Conservation (phyloP, 2,797 vertebrate genomes). For the Monodelphis domestica region DNA sequence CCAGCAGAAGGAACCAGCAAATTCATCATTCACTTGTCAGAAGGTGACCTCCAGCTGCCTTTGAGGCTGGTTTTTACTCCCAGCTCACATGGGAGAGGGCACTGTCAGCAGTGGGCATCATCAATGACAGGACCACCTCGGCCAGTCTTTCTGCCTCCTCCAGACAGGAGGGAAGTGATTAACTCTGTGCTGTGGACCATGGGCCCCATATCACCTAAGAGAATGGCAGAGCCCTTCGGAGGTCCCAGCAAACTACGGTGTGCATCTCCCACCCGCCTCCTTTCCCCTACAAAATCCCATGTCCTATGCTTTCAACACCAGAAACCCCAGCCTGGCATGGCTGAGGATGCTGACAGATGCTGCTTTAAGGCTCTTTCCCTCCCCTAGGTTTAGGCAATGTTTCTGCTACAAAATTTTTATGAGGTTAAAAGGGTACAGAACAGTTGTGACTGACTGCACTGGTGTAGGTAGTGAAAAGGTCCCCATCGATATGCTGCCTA, state of each 20-base stretch:
- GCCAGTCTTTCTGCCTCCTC: not conserved
- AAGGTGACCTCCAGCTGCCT: constrained; percentile 83
- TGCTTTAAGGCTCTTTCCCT: not conserved
- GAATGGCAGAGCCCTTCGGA: not conserved
- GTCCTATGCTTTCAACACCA: not conserved
- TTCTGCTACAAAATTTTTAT: not conserved
- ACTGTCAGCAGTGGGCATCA: constrained; percentile 78
- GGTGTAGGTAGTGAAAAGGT: not conserved
- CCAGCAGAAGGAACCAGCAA: constrained; percentile 78
- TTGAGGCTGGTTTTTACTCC: constrained; percentile 87
- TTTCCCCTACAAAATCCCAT: not conserved
- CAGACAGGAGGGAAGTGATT: not conserved
- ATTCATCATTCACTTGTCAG: constrained; percentile 90
- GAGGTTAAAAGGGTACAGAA: not conserved
- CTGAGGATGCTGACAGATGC: not conserved
- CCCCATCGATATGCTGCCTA: not conserved
- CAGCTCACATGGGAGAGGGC: constrained; percentile 82
- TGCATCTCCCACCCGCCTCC: not conserved
- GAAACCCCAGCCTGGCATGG: not conserved
- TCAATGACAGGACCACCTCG: constrained; percentile 10
- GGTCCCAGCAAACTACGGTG: not conserved
- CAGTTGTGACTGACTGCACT: not conserved
- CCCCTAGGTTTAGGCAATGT: not conserved
- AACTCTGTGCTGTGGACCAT: not conserved
- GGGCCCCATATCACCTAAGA: not conserved